A percentile compares a stretch with the other conserved stretches of the same genome.
Evolutionary conservation across 2,797 vertebrate genomes (phyloP).

Genomic region (Ambastaia sidthimunki): DNA sequence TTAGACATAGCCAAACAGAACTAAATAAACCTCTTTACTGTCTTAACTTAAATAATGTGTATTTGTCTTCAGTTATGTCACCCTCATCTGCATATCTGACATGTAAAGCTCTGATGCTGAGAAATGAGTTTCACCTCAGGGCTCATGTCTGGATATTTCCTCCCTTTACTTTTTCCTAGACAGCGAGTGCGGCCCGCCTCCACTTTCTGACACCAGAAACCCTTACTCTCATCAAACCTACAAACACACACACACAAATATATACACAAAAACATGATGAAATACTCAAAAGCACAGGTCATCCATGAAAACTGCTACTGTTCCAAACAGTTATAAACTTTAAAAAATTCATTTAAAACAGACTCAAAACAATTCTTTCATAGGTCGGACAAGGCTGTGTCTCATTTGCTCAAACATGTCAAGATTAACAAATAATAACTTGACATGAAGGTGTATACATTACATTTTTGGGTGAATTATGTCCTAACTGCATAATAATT

Average conservation of each 20-base stretch:
- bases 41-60: neutral
- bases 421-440: neutral
- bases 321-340: too few species aligned
- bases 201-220: constrained; percentile 86
- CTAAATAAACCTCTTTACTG: neutral
- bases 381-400: too few species aligned
- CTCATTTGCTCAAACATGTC: neutral
- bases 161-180: constrained; percentile 86
- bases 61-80: constrained; percentile 21
- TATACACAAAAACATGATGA: neutral
- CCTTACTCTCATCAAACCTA: constrained; percentile 86
- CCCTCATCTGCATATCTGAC: constrained; percentile 12
- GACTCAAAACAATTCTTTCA: too few species aligned
- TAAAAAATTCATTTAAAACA: too few species aligned
- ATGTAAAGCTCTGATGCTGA: constrained; percentile 35
- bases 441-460: neutral
- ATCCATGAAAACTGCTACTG: too few species aligned
- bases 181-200: constrained; percentile 86
- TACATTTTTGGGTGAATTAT: neutral
- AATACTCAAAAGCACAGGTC: too few species aligned
- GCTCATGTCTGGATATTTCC: constrained; percentile 86
- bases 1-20: neutral
- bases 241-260: constrained; percentile 38
- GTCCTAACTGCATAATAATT: neutral
- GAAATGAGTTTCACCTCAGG: constrained; percentile 70